A percentile compares a stretch with the other conserved stretches of the same genome.
phyloP scores from a whole-genome alignment of 2,888 invertebrate species.

The Melieria crassipennis region DNA sequence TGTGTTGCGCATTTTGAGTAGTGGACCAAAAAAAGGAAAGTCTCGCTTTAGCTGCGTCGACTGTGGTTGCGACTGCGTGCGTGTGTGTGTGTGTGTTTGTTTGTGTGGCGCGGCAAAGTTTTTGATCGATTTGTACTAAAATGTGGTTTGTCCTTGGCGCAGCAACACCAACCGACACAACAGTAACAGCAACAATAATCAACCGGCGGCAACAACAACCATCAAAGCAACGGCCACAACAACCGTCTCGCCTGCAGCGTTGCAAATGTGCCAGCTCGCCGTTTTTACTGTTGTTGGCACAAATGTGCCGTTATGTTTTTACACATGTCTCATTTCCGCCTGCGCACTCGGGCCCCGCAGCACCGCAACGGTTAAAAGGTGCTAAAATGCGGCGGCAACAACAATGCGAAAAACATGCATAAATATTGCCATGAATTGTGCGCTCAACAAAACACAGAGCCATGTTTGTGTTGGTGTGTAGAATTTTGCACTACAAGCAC shows the following conservation, averaged over 20 bases:
- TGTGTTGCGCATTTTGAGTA: no score
- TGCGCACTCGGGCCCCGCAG: neutral
- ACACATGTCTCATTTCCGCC: neutral
- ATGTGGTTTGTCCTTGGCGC: conserved; percentile 59
- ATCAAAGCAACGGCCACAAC: no score
- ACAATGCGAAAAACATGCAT: neutral
- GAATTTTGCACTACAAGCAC: conserved; percentile 7
- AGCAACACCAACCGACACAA: neutral
- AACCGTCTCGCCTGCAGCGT: neutral
- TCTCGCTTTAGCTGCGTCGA: no score
- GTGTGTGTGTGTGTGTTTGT: no score
- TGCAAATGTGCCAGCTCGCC: neutral
- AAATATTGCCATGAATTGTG: neutral
- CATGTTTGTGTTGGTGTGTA: conserved; percentile 12
- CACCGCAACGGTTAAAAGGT: conserved; percentile 9
- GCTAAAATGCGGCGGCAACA: conserved; percentile 15
- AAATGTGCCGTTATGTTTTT: conserved; percentile 19
- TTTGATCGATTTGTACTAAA: conserved; percentile 44
- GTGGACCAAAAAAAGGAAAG: no score
- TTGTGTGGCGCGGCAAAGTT: neutral
- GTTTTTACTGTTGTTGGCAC: conserved; percentile 24
- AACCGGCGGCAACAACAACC: conserved; percentile 19
- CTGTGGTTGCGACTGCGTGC: no score
- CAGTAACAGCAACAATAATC: conserved; percentile 16
- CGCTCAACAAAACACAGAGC: neutral